Evolutionary conservation across 2,113 vertebrate genomes (phyloP), one percentile per base, ranked within the genome.

Genomic region (Ammodytes dubius): DNA sequence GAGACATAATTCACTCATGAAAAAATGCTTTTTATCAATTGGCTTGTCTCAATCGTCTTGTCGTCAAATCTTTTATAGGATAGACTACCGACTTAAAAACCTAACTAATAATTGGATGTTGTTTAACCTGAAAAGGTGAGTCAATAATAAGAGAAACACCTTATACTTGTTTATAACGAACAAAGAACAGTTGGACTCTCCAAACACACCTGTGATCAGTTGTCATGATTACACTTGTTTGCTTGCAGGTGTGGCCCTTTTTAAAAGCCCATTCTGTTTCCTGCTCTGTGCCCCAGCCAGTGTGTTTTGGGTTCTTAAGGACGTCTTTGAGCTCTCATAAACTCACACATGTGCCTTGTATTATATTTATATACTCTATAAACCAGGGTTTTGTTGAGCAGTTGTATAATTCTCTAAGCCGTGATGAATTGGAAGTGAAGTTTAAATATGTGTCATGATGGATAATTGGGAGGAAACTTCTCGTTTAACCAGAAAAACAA

Each of bases 201-300:
- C 72, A 58, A n/a, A 70, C 80, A 75, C 75, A 75, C 66, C 66
- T 75, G 80, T 10, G 17, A 66, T 79, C 67, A 37, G 13, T 46
- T 37, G 39, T 43, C 6, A 5, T 19, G 81, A 57, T 17, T 2
- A 47, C 19, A 10, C 6, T 9, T 8, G 47, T 74, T 58, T 5
- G 3, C 43, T 52, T 64, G 64, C 64, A 82, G 84, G 84, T 79
- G 79, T 64, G n/a, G 58, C 40, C 45, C 52, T 68, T 46, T 53
- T 17, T 27, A 27, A 74, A 52, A 14, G 63, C 43, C 11, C 50
- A n/a, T 63, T 27, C 7, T 15, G 86, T 7, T 74, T 78, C 49
- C 74, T 76, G 66, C 45, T 75, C 14, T 66, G 58, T 56, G 5
- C 42, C 15, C 10, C 47, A 66, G 58, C 35, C 17, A 47, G 39